phyloP scores from a whole-genome alignment of 64 coral and sea anemone species.

The Dendrophyllia cribrosa region DNA sequence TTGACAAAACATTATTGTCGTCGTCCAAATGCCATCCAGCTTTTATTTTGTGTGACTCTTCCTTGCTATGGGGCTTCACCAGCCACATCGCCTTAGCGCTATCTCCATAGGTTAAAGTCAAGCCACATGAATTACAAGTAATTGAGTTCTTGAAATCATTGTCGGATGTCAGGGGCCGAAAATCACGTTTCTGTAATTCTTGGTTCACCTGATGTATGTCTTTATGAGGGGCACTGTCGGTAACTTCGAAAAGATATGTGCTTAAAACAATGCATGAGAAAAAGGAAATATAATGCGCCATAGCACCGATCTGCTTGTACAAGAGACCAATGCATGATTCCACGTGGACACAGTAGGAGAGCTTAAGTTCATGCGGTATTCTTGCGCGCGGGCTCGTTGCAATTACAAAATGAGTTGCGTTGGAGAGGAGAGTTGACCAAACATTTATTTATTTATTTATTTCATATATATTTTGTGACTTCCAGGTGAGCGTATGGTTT shows the following conservation, averaged over 20 bases:
- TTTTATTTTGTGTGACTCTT: constrained; percentile 5
- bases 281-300: neutral
- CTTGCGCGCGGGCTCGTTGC: neutral
- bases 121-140: neutral
- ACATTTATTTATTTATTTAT: neutral
- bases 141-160: neutral
- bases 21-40: neutral
- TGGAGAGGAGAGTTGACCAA: neutral
- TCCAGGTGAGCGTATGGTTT: neutral
- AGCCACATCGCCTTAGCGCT: neutral
- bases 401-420: neutral
- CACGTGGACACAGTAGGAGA: neutral
- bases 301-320: neutral
- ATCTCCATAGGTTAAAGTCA: constrained; percentile 4
- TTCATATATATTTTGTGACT: neutral
- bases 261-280: too few species aligned
- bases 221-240: neutral
- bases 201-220: neutral
- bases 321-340: neutral
- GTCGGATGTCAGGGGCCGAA: neutral
- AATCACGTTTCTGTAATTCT: neutral
- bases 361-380: neutral
- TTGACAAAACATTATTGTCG: neutral
- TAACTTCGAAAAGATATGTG: neutral
- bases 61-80: neutral